Conservation (phyloP, 2,113 vertebrate species). For the Apteryx mantelli region DNA sequence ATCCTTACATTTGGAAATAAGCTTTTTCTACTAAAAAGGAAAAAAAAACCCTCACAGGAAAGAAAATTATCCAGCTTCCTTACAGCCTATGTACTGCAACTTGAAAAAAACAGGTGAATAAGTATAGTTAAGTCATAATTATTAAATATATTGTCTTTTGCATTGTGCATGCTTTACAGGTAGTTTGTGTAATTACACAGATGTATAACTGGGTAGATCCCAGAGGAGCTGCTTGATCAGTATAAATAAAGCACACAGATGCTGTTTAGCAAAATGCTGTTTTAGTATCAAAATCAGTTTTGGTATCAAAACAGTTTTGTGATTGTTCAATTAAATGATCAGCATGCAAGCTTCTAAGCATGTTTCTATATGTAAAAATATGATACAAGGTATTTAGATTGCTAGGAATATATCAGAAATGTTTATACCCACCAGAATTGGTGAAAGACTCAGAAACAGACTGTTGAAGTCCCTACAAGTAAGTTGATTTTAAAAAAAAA, state of each 20-base stretch:
- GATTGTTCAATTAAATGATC: not conserved
- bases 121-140: not conserved
- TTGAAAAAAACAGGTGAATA: not conserved
- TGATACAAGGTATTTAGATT: not conserved
- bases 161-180: not conserved
- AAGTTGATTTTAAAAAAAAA: not conserved
- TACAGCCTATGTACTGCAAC: not conserved
- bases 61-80: not conserved
- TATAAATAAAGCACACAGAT: not conserved
- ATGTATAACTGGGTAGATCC: not conserved
- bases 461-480: not conserved
- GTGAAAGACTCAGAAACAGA: not conserved
- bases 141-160: not conserved
- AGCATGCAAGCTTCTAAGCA: not conserved
- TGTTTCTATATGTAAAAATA: not conserved
- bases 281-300: not conserved
- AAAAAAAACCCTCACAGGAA: not conserved
- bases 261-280: not conserved
- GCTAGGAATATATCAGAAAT: not conserved
- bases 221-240: not conserved
- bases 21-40: not conserved
- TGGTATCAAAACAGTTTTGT: not conserved
- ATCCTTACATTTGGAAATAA: not conserved
- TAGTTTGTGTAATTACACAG: not conserved
- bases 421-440: not conserved